These are phyloP conservation scores for Sebastiscus albofasciatus DNA, from an alignment of 2,797 vertebrate species.

Conservation along the genomic window DNA sequence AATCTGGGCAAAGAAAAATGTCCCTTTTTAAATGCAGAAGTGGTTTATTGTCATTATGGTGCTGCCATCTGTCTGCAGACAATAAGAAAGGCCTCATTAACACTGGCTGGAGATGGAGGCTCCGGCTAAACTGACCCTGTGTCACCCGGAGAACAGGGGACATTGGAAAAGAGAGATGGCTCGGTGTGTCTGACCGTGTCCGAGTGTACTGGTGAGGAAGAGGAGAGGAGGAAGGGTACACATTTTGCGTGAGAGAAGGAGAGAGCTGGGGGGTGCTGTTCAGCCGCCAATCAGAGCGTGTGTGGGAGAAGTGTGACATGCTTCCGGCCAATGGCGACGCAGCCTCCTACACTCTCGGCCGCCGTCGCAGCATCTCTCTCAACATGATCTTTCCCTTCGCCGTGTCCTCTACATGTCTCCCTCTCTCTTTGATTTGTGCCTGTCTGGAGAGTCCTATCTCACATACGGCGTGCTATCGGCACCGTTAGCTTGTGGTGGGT, in stretches of 20 bases:
- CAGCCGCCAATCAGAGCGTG: constrained; percentile 19
- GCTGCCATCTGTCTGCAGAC: constrained; percentile 12
- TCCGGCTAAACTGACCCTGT: not conserved
- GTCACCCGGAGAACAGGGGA: not conserved
- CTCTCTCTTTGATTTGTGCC: constrained; percentile 23
- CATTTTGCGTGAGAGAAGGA: not conserved
- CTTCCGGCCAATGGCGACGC: constrained; percentile 33
- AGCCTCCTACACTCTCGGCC: constrained; percentile 40
- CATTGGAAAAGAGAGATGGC: not conserved
- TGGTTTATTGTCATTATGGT: constrained; percentile 20
- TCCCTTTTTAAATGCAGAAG: constrained; percentile 5
- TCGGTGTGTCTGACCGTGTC: not conserved
- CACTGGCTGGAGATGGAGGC: constrained; percentile 3
- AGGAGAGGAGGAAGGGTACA: not conserved
- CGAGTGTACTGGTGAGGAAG: not conserved
- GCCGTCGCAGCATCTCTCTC: constrained; percentile 23
- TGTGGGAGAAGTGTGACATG: constrained; percentile 65
- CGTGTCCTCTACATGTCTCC: constrained; percentile 33
- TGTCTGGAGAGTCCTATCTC: not conserved
- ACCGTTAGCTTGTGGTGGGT: not conserved
- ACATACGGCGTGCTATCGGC: constrained; percentile 10
- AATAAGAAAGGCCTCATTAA: constrained; percentile 27
- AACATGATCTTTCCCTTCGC: constrained; percentile 36
- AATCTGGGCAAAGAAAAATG: constrained; percentile 28
- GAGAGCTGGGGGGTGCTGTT: constrained; percentile 29